Evolutionary conservation across 1,140 invertebrate genomes (phyloP).

Genomic region (Melipona quadrifasciata): DNA sequence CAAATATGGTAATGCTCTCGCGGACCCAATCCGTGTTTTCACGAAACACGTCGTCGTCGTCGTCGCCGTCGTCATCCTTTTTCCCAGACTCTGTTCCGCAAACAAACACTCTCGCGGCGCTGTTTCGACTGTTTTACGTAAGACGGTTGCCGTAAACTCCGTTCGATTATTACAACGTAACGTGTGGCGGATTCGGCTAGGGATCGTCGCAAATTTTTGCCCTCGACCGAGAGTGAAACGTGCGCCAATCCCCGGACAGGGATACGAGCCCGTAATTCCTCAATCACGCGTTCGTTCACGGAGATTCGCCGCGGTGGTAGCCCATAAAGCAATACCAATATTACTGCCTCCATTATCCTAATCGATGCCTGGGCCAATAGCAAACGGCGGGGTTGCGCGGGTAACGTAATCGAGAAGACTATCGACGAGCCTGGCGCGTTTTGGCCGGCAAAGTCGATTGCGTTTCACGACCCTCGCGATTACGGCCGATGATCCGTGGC

Average conservation of each 20-base stretch:
- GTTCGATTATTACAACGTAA: too few species aligned
- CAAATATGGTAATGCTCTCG: constrained; percentile 71
- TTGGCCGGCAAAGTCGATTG: constrained; percentile 31
- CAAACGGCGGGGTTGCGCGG: constrained; percentile 32
- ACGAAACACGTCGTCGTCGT: constrained; percentile 38
- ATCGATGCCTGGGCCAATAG: constrained; percentile 58
- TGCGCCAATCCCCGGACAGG: neutral
- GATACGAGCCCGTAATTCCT: neutral
- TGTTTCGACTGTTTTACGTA: too few species aligned
- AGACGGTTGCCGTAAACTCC: too few species aligned
- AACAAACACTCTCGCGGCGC: constrained; percentile 43
- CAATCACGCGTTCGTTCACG: constrained; percentile 42
- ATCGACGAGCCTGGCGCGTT: constrained; percentile 10
- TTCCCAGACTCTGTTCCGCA: constrained; percentile 42
- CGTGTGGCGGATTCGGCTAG: too few species aligned
- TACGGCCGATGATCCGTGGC: constrained; percentile 64
- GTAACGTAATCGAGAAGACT: constrained; percentile 38
- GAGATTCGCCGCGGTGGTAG: constrained; percentile 5
- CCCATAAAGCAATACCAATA: constrained; percentile 58
- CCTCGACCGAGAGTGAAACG: neutral
- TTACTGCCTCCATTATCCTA: constrained; percentile 66
- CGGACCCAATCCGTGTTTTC: constrained; percentile 66
- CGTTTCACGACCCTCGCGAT: constrained; percentile 57
- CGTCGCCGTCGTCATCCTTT: too few species aligned
- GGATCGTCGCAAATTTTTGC: too few species aligned